Evolutionary conservation across 2,113 vertebrate genomes (phyloP).

Genomic region (Mionectes macconnelli): DNA sequence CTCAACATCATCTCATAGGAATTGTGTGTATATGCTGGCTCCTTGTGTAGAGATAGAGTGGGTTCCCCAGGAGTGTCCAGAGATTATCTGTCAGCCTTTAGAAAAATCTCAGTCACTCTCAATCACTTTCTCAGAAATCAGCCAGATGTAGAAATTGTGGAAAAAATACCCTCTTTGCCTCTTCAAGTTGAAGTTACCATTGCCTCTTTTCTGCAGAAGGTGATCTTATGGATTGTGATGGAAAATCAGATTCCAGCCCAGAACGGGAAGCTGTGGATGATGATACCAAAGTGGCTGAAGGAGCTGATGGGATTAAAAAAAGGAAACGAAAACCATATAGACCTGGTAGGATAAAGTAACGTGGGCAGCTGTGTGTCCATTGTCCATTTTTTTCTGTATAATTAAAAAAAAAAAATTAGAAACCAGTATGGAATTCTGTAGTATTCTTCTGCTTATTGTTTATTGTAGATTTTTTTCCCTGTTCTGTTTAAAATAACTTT

Average conservation of each 20-base stretch:
- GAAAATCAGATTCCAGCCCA: constrained; percentile 95
- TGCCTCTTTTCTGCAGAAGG: constrained; percentile 75
- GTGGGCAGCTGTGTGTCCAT: neutral
- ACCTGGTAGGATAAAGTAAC: constrained; percentile 79
- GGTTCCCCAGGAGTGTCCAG: neutral
- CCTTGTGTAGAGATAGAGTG: neutral
- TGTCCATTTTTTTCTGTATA: neutral
- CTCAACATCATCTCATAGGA: neutral
- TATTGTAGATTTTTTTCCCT: neutral
- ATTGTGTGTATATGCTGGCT: neutral
- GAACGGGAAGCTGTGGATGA: constrained; percentile 86
- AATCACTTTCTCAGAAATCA: neutral
- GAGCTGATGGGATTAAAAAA: constrained; percentile 86
- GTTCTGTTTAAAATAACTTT: neutral
- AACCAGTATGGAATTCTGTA: neutral
- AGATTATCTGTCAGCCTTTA: neutral
- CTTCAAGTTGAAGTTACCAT: neutral
- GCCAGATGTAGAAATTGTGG: neutral
- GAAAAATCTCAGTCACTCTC: neutral
- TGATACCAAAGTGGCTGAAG: constrained; percentile 80
- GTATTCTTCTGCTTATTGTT: neutral
- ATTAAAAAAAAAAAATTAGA: neutral
- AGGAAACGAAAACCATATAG: constrained; percentile 98
- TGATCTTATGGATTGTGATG: constrained; percentile 91
- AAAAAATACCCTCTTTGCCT: neutral